Evolutionary conservation across 2,888 invertebrate genomes (phyloP), one percentile per base, ranked within the genome.

Genomic region (Caradrina clavipalpis): DNA sequence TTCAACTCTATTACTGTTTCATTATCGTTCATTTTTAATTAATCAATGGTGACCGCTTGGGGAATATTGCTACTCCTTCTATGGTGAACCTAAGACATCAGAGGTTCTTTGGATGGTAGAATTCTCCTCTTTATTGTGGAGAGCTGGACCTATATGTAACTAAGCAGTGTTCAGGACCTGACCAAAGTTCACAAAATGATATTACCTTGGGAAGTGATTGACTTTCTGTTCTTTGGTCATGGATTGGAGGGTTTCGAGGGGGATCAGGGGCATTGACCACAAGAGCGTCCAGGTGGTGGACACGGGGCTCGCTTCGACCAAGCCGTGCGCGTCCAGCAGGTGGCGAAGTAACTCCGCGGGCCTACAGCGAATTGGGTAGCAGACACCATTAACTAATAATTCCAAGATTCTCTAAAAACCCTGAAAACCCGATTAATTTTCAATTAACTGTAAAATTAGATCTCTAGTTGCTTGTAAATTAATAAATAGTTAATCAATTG

Each of bases 161-260:
- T 11, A 39, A 11, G 10, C 39, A 11, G 8, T 3, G 19, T 21
- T 19, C 39, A 6, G 35, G 6, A 15, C 39, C 15, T 42, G 17
- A 1, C 1, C 11, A 42, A 62, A 63, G 45, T 55, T 50, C 31
- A 22, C 6, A 59, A 35, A 22, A 53, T n/a, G 22, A 57, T 62
- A 31, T 82, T 84, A 88, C 88, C 88, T 88, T 62, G 87, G 87
- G 31, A 88, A 86, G 62, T 88, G 87, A 73, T 89, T 89, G 68
- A 87, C 87, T 74, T 78, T 86, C 73, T 89, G 89, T 5, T 64
- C n/a, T 13, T 22, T 39, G 0, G 39, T 69, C 61, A 88, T 39
- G 35, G 77, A 53, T 62, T 78, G 78, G 57, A 87, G 79, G 31
- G 73, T 58, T 0, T 74, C 83, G 65, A 84, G 65, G 56, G 83